phyloP scores from a whole-genome alignment of 2,888 invertebrate species.

The Oxyteleia sp. region DNA sequence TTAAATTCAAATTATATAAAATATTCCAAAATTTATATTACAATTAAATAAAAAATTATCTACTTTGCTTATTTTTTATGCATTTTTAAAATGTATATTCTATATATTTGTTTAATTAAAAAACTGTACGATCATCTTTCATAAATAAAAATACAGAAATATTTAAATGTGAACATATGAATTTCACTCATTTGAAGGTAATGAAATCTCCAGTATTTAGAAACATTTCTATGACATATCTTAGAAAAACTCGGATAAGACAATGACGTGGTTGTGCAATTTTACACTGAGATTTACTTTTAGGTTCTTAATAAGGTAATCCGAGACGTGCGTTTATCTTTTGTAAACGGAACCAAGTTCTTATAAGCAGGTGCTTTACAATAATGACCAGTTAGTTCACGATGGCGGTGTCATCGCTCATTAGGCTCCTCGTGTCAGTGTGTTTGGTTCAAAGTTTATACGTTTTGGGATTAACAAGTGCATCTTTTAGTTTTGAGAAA shows the following conservation, averaged over 20 bases:
- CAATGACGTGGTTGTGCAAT: conserved; percentile 60
- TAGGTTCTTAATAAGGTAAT: conserved; percentile 58
- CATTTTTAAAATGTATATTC: no score
- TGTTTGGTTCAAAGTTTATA: conserved; percentile 44
- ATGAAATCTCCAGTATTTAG: no score
- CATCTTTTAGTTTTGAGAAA: conserved; percentile 17
- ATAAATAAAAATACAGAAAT: no score
- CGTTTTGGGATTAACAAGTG: conserved; percentile 28
- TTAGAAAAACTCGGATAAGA: conserved; percentile 43
- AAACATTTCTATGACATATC: conserved; percentile 47
- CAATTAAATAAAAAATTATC: neutral
- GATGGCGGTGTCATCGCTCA: conserved; percentile 60
- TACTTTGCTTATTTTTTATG: no score
- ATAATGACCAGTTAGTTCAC: conserved; percentile 67
- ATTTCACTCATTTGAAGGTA: no score
- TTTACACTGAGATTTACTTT: conserved; percentile 55
- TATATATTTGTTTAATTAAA: no score
- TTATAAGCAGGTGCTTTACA: conserved; percentile 65
- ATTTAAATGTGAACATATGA: no score
- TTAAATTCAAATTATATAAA: no score
- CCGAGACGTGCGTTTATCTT: conserved; percentile 68
- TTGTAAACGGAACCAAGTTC: conserved; percentile 72
- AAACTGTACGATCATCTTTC: no score
- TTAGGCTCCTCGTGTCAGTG: conserved; percentile 31
- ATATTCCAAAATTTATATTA: neutral